Evolutionary conservation across 2,113 vertebrate genomes (phyloP), one percentile per base, ranked within the genome.

Genomic region (Megatriorchis doriae): DNA sequence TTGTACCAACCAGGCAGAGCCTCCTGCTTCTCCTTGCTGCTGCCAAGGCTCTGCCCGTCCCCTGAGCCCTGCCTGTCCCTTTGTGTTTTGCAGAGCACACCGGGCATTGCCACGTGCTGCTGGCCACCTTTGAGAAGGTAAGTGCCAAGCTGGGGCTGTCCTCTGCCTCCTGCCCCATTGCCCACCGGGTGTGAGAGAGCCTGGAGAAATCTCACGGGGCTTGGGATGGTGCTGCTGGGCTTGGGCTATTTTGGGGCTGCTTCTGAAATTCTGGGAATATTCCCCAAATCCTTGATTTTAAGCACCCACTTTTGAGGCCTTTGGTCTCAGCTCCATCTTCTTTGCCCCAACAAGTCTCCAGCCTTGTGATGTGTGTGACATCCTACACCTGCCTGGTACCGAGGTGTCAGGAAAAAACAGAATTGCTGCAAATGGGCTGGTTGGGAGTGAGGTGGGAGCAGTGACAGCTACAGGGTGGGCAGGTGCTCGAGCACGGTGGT

Each of bases 121-220:
- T 99, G 93, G 99, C 99, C 47, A 99, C 99, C 14, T 99, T 99
- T 93, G 99, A 99, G 97, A 99, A 99, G 99, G 99, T 99, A 96
- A 97, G 97, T 36, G 55, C 79, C 63, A 45, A 53, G 48, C 16
- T 74, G 65, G 72, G 67, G 11, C 52, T 48, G 8, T 71, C 38
- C 26, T 63, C 1, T 10, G 12, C 1, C 19, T 79, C 40, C 40
- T 65, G 3, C 16, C 13, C 47, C 27, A 14, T 52, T 10, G 2
- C 12, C 29, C n/a, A 27, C 8, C 0, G 3, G 26, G 7, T 62
- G 12, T 2, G 2, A 31, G 66, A 79, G 36, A 52, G 50, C 48
- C 72, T 52, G 58, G 36, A 77, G 74, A 9, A 73, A 11, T 52
- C 52, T 32, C 1, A 2, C 0, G 0, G 55, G 32, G 18, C 68